A percentile compares a stretch with the other conserved stretches of the same genome.
phyloP scores from a whole-genome alignment of 2,888 invertebrate species.

The Elegia similella region DNA sequence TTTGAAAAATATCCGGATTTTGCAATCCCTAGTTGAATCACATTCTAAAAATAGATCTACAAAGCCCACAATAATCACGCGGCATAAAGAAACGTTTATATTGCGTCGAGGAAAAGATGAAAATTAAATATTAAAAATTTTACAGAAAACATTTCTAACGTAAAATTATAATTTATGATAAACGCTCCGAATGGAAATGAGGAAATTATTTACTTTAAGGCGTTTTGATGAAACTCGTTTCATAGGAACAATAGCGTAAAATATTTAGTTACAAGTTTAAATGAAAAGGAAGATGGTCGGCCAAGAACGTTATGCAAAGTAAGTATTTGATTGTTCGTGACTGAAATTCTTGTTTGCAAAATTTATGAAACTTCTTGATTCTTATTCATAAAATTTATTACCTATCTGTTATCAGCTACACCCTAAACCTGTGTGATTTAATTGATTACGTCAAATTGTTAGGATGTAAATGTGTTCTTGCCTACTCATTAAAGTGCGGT shows the following conservation, averaged over 20 bases:
- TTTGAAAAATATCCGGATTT: too few species aligned
- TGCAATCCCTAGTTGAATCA: too few species aligned
- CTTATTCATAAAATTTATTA: too few species aligned
- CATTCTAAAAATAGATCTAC: neutral
- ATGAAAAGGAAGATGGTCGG: neutral
- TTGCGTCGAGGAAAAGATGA: neutral
- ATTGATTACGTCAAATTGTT: too few species aligned
- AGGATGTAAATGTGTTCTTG: too few species aligned
- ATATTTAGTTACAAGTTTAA: slow-evolving; percentile 7
- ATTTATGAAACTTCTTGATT: too few species aligned
- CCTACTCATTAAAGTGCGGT: too few species aligned
- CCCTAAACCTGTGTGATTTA: too few species aligned
- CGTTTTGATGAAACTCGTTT: neutral
- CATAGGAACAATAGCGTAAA: slow-evolving; percentile 1
- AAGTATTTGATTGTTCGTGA: neutral
- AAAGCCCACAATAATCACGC: neutral
- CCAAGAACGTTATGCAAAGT: neutral
- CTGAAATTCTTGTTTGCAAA: neutral
- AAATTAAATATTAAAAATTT: neutral
- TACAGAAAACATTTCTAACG: slow-evolving; percentile 1
- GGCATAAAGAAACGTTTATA: neutral
- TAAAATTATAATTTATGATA: slow-evolving; percentile 7
- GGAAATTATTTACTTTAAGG: slow-evolving; percentile 6
- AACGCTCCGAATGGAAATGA: slow-evolving; percentile 2
- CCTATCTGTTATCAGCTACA: too few species aligned